A percentile compares a stretch with the other conserved stretches of the same genome.
Evolutionary conservation across 2,113 vertebrate genomes (phyloP).

Genomic region (Peromyscus maniculatus): DNA sequence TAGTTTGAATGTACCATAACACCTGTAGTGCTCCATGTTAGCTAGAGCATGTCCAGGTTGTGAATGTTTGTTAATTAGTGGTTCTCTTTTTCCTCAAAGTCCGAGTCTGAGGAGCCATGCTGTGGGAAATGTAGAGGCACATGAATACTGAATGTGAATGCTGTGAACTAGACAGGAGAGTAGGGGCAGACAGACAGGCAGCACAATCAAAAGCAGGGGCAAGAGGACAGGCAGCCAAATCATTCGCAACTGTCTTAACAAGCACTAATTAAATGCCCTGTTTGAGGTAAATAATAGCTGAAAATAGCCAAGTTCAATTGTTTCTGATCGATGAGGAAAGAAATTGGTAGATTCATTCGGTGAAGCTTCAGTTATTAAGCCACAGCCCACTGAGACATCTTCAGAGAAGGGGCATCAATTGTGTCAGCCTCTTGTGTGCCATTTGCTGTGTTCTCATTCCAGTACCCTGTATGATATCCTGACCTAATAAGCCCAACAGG

Average conservation of each 20-base stretch:
- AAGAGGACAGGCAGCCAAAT: conserved; percentile 22
- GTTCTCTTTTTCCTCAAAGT: conserved; percentile 28
- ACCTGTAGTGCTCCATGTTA: not conserved
- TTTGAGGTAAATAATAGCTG: conserved; percentile 67
- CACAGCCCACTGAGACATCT: not conserved
- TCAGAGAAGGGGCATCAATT: not conserved
- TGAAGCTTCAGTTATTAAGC: conserved; percentile 32
- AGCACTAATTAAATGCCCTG: conserved; percentile 64
- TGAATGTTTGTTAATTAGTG: not conserved
- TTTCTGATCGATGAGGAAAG: conserved; percentile 61
- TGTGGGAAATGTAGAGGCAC: not conserved
- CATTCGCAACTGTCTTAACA: conserved; percentile 54
- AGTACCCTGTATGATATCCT: not conserved
- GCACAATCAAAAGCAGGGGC: conserved; percentile 7
- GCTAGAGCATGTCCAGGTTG: not conserved
- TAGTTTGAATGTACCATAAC: not conserved
- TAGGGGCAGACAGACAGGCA: not conserved
- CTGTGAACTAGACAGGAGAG: not conserved
- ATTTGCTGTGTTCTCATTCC: not conserved
- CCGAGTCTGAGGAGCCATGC: not conserved
- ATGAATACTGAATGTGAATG: not conserved
- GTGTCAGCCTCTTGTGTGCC: not conserved
- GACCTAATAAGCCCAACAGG: not conserved
- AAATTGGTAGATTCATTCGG: not conserved
- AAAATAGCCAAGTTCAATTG: conserved; percentile 56